Conservation (phyloP, 2,888 invertebrate species). For the Lamellibrachia columna region DNA sequence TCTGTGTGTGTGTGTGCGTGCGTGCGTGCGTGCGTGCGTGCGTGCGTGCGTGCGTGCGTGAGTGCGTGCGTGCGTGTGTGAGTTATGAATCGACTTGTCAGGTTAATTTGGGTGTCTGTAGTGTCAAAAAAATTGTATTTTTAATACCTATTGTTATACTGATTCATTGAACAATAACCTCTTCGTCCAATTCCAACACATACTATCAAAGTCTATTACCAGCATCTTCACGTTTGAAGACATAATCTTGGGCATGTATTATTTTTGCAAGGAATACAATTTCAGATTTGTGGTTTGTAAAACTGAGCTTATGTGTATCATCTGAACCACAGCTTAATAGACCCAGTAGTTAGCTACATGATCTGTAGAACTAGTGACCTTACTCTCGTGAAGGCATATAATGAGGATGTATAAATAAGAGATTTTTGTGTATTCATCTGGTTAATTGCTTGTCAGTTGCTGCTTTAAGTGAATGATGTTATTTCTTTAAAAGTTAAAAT, state of each 20-base stretch:
- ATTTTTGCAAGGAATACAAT: too few relatives aligned
- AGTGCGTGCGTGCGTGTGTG: not conserved
- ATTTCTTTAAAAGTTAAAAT: not conserved
- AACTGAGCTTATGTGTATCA: not conserved
- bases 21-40: not conserved
- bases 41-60: not conserved
- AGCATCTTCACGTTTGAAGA: too few relatives aligned
- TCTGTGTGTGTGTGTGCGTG: not conserved
- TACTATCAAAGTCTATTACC: not conserved
- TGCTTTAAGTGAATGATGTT: not conserved
- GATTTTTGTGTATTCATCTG: not conserved
- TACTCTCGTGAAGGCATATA: not conserved
- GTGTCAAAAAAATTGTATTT: not conserved
- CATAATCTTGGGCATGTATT: too few relatives aligned
- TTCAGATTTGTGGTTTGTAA: not conserved
- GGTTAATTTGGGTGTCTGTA: not conserved
- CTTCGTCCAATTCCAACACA: not conserved
- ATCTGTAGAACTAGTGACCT: not conserved
- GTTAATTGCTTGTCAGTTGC: not conserved
- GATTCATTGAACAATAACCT: not conserved
- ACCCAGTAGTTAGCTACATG: not conserved
- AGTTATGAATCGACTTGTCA: not conserved
- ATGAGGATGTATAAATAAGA: not conserved
- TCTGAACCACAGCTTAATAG: not conserved
- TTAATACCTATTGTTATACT: not conserved